Evolutionary conservation across 2,797 vertebrate genomes (phyloP), one percentile per base, ranked within the genome.

Genomic region (Hypotaenidia philippensis): DNA sequence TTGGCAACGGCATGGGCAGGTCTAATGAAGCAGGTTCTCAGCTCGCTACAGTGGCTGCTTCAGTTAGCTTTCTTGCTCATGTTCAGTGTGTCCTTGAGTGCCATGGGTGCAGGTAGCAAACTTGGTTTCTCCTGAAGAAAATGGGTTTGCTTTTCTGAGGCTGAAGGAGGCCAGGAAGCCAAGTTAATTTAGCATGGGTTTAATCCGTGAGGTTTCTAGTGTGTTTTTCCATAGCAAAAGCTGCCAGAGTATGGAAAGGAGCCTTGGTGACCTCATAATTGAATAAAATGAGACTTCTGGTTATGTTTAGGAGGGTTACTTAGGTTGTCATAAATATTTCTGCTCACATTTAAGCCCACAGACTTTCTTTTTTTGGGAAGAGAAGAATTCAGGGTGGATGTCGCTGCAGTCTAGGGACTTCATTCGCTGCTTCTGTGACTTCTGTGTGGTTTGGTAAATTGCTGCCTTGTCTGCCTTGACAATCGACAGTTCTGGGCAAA

Each of bases 251-350:
- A 34, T n/a, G 63, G 68, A 78, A 86, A 87, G 59, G 34, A 90
- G 11, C 29, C 52, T 79, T 68, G 2, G 2, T 68, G 91, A 90
- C 66, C 80, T 95, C 38, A 36, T 66, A 91, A 87, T 14, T 90
- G 66, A 92, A 84, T 44, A 81, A 95, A 93, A 82, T 40, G 29
- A 82, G 74, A 44, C 70, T 77, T 52, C 59, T 90, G 81, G 63
- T 90, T 96, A 72, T 90, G 80, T 91, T 91, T 86, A 61, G 74
- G 63, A 94, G n/a, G n/a, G 52, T 61, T 91, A 29, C 89, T 72
- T 94, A 84, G 77, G 21, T 76, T 84, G 56, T 87, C 70, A 29
- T 80, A 87, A 91, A 84, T 86, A 94, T 70, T 95, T 90, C 71
- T 84, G 0, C 0, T 82, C 0, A 0, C 60, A 29, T 71, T 82